A percentile compares a stretch with the other conserved stretches of the same genome.
These are phyloP conservation scores for Biston stratarius DNA, from an alignment of 2,888 invertebrate species.

Conservation along the genomic window DNA sequence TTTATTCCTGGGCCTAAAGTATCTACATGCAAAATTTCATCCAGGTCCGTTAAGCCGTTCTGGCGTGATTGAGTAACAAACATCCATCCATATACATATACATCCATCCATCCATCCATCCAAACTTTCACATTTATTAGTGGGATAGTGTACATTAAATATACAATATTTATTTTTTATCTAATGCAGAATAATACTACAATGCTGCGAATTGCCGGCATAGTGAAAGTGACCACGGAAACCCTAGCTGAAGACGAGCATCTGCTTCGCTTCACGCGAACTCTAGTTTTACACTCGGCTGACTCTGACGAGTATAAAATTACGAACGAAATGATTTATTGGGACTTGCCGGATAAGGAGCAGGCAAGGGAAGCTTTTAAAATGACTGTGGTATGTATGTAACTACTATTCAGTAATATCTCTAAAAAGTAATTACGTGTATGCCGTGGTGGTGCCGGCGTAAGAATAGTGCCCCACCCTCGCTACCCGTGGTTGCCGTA, in stretches of 20 bases:
- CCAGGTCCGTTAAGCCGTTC: too few species aligned
- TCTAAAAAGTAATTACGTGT: too few species aligned
- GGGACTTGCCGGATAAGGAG: conserved; percentile 82
- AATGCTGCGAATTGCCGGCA: conserved; percentile 88
- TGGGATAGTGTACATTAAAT: too few species aligned
- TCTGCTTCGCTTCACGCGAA: conserved; percentile 85
- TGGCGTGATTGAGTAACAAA: too few species aligned
- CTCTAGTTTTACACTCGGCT: conserved; percentile 81
- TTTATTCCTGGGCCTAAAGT: too few species aligned
- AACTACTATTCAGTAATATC: neutral
- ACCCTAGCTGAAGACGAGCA: conserved; percentile 79
- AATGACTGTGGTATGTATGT: conserved; percentile 63
- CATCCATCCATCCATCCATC: too few species aligned
- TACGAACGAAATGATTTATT: conserved; percentile 88
- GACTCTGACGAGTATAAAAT: conserved; percentile 87
- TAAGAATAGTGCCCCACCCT: too few species aligned
- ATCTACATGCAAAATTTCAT: too few species aligned
- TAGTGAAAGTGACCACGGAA: conserved; percentile 87
- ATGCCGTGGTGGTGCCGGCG: too few species aligned
- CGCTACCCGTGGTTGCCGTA: too few species aligned
- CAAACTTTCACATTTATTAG: too few species aligned
- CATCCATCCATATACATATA: too few species aligned
- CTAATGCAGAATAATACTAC: conserved; percentile 67
- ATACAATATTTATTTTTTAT: neutral
- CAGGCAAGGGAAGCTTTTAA: conserved; percentile 66